These are phyloP conservation scores for Drosophila kambysellisi DNA, from an alignment of 2,888 invertebrate species.

Conservation along the genomic window DNA sequence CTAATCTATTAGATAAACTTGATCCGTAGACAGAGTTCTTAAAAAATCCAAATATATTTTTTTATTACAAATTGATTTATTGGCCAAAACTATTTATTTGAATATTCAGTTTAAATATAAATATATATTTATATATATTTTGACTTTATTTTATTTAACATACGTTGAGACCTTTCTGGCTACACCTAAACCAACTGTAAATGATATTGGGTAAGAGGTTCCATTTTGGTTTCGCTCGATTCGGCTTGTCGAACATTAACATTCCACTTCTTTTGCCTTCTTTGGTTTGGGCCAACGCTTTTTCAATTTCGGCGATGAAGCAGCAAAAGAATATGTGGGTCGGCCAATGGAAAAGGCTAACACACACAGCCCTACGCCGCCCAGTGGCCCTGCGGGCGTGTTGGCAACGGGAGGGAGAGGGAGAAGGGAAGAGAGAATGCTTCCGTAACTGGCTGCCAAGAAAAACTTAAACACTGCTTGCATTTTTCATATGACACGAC, in stretches of 20 bases:
- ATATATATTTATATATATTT: neutral
- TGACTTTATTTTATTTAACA: neutral
- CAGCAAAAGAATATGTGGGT: constrained; percentile 51
- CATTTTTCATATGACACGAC: constrained; percentile 78
- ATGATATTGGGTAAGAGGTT: constrained; percentile 24
- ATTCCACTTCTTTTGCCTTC: constrained; percentile 11
- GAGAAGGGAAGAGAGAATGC: constrained; percentile 7
- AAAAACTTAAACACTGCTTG: constrained; percentile 75
- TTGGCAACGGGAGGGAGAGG: neutral
- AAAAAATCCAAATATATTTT: neutral
- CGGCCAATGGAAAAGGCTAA: constrained; percentile 39
- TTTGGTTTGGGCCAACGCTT: constrained; percentile 37
- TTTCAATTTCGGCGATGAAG: constrained; percentile 77
- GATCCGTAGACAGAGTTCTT: neutral
- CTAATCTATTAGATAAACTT: neutral
- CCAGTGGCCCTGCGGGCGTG: neutral
- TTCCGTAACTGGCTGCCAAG: constrained; percentile 43
- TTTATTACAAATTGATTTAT: neutral
- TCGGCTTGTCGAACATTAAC: constrained; percentile 44
- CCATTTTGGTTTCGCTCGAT: constrained; percentile 6
- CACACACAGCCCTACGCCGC: constrained; percentile 28
- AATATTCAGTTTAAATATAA: neutral
- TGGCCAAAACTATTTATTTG: neutral
- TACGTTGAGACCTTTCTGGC: neutral
- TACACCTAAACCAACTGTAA: constrained; percentile 6